phyloP scores from a whole-genome alignment of 2,797 vertebrate species.

The Gouania willdenowi region DNA sequence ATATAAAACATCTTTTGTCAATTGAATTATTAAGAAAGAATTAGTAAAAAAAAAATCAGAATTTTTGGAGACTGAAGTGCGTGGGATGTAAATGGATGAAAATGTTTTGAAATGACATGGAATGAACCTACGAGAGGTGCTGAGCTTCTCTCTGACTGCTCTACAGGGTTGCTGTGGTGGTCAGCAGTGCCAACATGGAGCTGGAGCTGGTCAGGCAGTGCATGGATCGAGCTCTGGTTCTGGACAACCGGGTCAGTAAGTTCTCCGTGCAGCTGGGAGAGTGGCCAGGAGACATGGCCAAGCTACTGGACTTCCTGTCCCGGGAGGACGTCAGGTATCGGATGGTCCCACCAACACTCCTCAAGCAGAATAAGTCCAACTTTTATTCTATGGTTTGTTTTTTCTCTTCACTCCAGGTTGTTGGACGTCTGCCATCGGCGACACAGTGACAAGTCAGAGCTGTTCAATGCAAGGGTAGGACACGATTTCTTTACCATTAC shows the following conservation, averaged over 20 bases:
- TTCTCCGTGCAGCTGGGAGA: conserved; percentile 82
- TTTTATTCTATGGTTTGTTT: neutral
- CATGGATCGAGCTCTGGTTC: conserved; percentile 81
- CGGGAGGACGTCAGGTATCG: conserved; percentile 83
- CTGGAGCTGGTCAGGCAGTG: conserved; percentile 82
- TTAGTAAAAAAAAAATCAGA: too few species aligned
- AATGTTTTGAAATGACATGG: too few species aligned
- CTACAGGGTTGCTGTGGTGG: conserved; percentile 81
- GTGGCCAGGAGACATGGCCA: conserved; percentile 82
- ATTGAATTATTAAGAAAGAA: too few species aligned
- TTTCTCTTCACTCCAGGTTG: conserved; percentile 65
- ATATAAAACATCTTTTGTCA: too few species aligned
- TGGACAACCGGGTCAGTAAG: conserved; percentile 82
- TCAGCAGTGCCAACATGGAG: conserved; percentile 87
- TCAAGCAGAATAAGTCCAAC: too few species aligned
- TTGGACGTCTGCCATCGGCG: conserved; percentile 84
- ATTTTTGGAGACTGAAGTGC: conserved; percentile 2
- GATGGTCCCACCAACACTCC: too few species aligned
- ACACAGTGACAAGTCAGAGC: conserved; percentile 73
- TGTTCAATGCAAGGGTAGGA: conserved; percentile 84
- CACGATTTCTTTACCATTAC: too few species aligned
- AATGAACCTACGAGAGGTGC: too few species aligned
- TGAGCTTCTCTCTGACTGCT: neutral
- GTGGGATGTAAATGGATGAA: neutral
- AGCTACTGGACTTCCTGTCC: conserved; percentile 83